Base-by-base conservation (phyloP, 2,113 vertebrate genomes). In the Aix galericulata region DNA sequence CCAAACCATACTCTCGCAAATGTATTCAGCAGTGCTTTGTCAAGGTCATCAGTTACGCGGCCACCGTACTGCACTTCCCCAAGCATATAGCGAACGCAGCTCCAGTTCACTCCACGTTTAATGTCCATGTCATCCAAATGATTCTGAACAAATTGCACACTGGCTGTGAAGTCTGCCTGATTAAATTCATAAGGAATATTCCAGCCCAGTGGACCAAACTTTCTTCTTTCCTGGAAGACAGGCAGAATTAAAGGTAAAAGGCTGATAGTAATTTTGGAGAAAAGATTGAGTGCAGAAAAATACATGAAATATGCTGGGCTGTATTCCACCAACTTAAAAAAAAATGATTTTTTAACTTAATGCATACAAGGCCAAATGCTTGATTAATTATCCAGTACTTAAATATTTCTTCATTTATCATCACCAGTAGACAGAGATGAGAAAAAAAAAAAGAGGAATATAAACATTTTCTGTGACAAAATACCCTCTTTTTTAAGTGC, bases 101-200 rank as follows among this genome's bases (percentile, higher is more conserved):
- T 98, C 98, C 98, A 98, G 96, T 98, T 98, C 85, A 98, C 98
- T 2, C 98, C 98, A 8, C 74, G 94, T 56, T 97, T 98, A 18
- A 81, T 25, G 36, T 98, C 98, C 94, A 97, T 89, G 2, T 96
- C 97, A 38, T 98, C 98, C 96, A 98, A 88, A 88, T 98, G 98
- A 92, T 98, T 99, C 95, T 98, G 98, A 29, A 99, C 69, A 91
- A 99, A 99, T 96, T 99, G 98, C 80, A 98, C 90, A 1, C 98
- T 98, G 96, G 98, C 98, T 67, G 98, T 76, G 2, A 99, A 98
- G 80, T 99, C 98, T 13, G 98, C 98, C 95, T 98, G 98, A 88
- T 98, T 99, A 93, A 99, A 99, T 86, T 99, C 98, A 7, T 99
- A 99, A 1, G 98, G 98, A 86, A 99, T 98, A 88, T 99, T 99